Base-by-base conservation (phyloP, 2,113 vertebrate species). In the Siniperca knerii region DNA sequence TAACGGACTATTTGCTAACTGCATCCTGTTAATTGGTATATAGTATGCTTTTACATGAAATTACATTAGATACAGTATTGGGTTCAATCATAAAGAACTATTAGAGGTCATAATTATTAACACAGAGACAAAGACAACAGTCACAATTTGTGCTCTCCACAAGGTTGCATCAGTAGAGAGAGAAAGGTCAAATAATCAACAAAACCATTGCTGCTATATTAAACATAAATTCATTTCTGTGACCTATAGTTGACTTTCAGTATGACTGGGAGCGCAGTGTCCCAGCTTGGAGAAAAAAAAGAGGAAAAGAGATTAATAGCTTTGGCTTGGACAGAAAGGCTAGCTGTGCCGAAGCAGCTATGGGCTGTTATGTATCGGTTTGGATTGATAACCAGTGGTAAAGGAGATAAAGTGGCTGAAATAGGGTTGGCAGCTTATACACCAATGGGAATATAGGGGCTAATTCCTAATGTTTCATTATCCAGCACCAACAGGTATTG, bases 391-490 rank as follows among this genome's bases (percentile, higher is more conserved):
- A 88, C 77, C 80, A 82, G 65, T 55, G 61, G 81, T 57, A 13
- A 23, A 54, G 54, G 75, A 88, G 86, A 86, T 90, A 89, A 88
- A 85, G 77, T 82, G 65, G 62, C 87, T 71, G 55, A 83, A 85
- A 88, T 80, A 74, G 62, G 25, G 83, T 61, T 87, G 73, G 83
- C 83, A 83, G 80, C 82, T 23, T 13, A 44, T 10, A 72, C 61
- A 77, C 77, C 61, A 71, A 46, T 54, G 85, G 80, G 91, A 84
- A 85, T 84, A 88, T 73, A 89, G 81, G 67, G 61, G 83, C 72
- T 93, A 77, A 93, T 87, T 92, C 85, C 85, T 87, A 89, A 80
- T 84, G 75, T 86, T 93, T 92, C 76, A 91, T 92, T 92, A 86
- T 90, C 60, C 81, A 75, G 64, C 87, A 86, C 62, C 91, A 90